A percentile compares a stretch with the other conserved stretches of the same genome.
Conservation (phyloP, 37 sponge, comb jelly and placozoan species). For the Chondrilla cf. caribensis region DNA sequence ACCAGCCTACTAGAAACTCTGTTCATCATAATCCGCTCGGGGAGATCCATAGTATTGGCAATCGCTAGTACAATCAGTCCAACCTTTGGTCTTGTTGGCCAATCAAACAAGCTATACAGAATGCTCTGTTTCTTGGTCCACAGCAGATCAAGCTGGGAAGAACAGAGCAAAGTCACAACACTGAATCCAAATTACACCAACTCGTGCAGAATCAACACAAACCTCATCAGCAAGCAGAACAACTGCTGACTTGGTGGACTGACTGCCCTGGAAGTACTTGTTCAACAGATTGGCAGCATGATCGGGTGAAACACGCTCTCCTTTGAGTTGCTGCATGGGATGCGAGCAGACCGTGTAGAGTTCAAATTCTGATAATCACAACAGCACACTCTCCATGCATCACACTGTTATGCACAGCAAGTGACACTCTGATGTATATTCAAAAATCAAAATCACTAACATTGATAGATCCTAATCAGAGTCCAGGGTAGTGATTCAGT, state of each 20-base stretch:
- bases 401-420: no score
- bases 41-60: slow-evolving; percentile 99
- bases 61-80: slow-evolving; percentile 88
- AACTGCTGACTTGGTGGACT: slow-evolving; percentile 22
- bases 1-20: slow-evolving; percentile 91
- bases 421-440: no score
- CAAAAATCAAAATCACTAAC: no score
- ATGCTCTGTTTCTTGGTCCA: slow-evolving; percentile 94
- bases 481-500: no score
- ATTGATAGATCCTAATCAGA: no score
- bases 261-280: slow-evolving; percentile 47
- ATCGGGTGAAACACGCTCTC: slow-evolving; percentile 54
- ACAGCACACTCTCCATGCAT: background rate
- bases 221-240: slow-evolving; percentile 94
- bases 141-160: slow-evolving; percentile 78
- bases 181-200: no score
- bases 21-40: slow-evolving; percentile 87
- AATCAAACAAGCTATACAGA: slow-evolving; percentile 95
- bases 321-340: slow-evolving; percentile 80
- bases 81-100: slow-evolving; percentile 73
- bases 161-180: background rate
- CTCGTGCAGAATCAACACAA: no score
- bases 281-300: slow-evolving; percentile 65
- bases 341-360: background rate
- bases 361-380: background rate